Conservation (phyloP, 2,888 invertebrate species). For the Amphipoea lucens region DNA sequence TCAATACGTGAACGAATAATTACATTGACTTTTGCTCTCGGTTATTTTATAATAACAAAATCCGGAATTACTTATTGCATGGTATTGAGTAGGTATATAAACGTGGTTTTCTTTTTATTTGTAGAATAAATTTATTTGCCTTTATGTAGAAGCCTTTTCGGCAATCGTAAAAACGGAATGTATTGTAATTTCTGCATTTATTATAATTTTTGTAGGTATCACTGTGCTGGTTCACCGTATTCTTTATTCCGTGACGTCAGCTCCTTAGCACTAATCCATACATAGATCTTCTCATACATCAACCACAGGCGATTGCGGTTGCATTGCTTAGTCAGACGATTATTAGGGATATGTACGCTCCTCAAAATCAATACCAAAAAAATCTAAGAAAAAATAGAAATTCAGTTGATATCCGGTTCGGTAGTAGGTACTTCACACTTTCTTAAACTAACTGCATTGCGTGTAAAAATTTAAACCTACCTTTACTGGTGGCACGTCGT, state of each 20-base stretch:
- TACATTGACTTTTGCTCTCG: conserved; percentile 73
- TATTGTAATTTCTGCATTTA: background rate
- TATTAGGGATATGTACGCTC: conserved; percentile 28
- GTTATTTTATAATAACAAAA: conserved; percentile 60
- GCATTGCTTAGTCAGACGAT: conserved; percentile 32
- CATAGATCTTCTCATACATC: conserved; percentile 12
- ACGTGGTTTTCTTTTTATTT: conserved; percentile 11
- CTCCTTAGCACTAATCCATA: conserved; percentile 9
- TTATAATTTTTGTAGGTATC: background rate
- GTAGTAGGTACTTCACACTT: conserved; percentile 57
- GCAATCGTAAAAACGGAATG: conserved; percentile 2
- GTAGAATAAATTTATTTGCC: background rate
- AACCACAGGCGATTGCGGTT: conserved; percentile 10
- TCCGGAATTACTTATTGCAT: conserved; percentile 51
- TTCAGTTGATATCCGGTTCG: conserved; percentile 53
- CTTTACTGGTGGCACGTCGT: conserved; percentile 27
- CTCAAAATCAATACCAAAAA: conserved; percentile 33
- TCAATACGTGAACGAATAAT: conserved; percentile 74
- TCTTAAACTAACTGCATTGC: conserved; percentile 58
- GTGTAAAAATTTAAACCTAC: conserved; percentile 49
- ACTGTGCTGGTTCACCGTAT: background rate
- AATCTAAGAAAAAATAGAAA: conserved; percentile 58
- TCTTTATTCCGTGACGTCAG: conserved; percentile 25
- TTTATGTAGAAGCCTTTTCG: background rate
- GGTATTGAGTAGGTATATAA: conserved; percentile 16